Evolutionary conservation across 2,113 vertebrate species (phyloP).

Genomic region (Gavia stellata): DNA sequence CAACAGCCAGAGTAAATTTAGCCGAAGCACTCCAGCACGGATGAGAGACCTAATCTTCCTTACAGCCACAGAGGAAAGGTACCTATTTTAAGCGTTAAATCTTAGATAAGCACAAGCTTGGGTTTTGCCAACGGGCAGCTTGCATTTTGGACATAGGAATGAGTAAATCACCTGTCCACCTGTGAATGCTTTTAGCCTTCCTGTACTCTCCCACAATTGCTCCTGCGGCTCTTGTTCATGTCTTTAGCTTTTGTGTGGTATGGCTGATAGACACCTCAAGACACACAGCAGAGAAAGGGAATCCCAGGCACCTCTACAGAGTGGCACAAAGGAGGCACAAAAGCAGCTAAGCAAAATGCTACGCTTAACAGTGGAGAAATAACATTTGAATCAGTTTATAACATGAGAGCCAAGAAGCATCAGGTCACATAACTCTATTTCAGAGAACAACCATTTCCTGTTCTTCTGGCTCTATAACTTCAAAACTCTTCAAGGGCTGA

Average conservation of each 20-base stretch:
- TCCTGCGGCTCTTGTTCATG: not conserved
- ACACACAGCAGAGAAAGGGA: not conserved
- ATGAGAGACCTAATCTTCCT: slow-evolving; percentile 12
- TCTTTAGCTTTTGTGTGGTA: not conserved
- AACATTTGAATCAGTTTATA: not conserved
- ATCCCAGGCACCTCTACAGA: not conserved
- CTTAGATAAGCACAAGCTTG: not conserved
- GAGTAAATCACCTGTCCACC: not conserved
- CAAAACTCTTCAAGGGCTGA: not conserved
- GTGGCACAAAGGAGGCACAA: not conserved
- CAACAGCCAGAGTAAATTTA: not conserved
- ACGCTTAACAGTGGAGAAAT: not conserved
- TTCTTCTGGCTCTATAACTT: not conserved
- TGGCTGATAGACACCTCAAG: not conserved
- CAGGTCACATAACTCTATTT: not conserved
- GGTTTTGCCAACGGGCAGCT: not conserved
- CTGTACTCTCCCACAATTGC: not conserved
- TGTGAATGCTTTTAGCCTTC: not conserved
- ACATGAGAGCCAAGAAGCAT: not conserved
- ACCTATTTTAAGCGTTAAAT: not conserved
- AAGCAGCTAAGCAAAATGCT: not conserved
- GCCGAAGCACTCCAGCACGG: not conserved
- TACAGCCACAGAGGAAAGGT: not conserved
- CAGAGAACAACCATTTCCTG: not conserved
- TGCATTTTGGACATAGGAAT: not conserved